phyloP scores from a whole-genome alignment of 2,888 invertebrate species.

The Bimastos eiseni region DNA sequence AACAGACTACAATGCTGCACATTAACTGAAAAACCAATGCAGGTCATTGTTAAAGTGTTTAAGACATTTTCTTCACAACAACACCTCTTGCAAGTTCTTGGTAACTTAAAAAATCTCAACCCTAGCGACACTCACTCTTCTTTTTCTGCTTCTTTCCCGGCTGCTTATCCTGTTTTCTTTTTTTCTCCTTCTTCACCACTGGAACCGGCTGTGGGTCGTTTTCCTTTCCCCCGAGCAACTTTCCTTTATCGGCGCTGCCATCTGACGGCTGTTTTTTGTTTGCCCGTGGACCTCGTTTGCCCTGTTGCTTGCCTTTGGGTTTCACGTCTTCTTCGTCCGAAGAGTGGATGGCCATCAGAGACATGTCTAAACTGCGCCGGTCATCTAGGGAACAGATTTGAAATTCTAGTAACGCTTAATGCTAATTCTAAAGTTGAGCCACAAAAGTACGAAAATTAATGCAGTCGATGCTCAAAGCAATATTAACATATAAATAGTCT shows the following conservation, averaged over 20 bases:
- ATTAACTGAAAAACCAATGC: no score
- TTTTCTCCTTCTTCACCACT: not conserved
- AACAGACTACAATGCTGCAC: not conserved
- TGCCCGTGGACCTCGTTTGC: not conserved
- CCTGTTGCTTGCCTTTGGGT: slow-evolving; percentile 22
- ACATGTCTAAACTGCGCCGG: slow-evolving; percentile 46
- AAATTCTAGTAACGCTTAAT: no score
- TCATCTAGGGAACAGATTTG: slow-evolving; percentile 41
- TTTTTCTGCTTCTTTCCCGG: slow-evolving; percentile 17
- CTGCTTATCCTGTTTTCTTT: not conserved
- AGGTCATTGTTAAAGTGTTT: no score
- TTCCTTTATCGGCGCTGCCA: not conserved
- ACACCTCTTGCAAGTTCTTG: no score
- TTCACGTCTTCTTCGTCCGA: slow-evolving; percentile 30
- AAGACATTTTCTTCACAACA: no score
- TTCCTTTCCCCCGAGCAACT: slow-evolving; percentile 17
- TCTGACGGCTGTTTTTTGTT: not conserved
- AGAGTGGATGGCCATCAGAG: slow-evolving; percentile 28
- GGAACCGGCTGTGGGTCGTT: not conserved
- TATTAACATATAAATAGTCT: no score
- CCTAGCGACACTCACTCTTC: not conserved
- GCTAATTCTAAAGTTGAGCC: no score
- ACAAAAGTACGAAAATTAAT: no score
- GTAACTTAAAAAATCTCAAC: not conserved
- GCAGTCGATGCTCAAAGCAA: no score